Evolutionary conservation across 2,113 vertebrate species (phyloP), one percentile per base, ranked within the genome.

Genomic region (Pteropus alecto): DNA sequence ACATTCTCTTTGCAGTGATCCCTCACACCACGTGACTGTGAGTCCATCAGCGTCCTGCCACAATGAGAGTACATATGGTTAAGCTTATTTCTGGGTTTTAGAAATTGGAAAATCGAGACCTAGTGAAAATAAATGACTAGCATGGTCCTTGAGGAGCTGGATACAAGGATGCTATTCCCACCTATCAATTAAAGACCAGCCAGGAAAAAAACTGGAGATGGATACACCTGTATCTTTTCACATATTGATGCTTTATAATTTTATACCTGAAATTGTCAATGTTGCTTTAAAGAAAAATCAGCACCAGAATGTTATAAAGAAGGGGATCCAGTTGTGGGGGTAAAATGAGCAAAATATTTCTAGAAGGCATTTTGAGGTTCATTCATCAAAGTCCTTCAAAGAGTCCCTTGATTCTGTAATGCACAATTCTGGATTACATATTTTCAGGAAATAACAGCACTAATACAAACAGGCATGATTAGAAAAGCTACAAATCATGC

Each of bases 261-360:
- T 89, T 46, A 48, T 6, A 78, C 30, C 3, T 46, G 51, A 68
- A 58, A 61, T n/a, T 43, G 56, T 54, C 16, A 21, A 12, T 28
- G 4, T 21, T 43, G 6, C 58, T 70, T 85, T 22, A 33, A 56
- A 56, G 60, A 63, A 41, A 63, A 58, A 28, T 11, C 30, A 87
- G 16, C 28, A n/a, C 12, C 0, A 28, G 2, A 14, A 10, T 60
- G 9, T 24, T n/a, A 28, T 48, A 43, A 79, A 71, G 35, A 74
- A 56, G 7, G 38, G 24, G 30, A 63, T 10, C 4, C 24, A 3
- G 9, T 46, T 5, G 2, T 48, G 10, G 4, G 1, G 6, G 7
- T 33, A 63, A 78, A 46, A 35, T 71, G 9, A 21, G 21, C 6
- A 48, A 77, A 82, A 16, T 70, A 30, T 46, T 87, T 48, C 41